A percentile compares a stretch with the other conserved stretches of the same genome.
These are phyloP conservation scores for Grammomys dolichurus DNA, from an alignment of 2,113 vertebrate genomes.

Conservation along the genomic window DNA sequence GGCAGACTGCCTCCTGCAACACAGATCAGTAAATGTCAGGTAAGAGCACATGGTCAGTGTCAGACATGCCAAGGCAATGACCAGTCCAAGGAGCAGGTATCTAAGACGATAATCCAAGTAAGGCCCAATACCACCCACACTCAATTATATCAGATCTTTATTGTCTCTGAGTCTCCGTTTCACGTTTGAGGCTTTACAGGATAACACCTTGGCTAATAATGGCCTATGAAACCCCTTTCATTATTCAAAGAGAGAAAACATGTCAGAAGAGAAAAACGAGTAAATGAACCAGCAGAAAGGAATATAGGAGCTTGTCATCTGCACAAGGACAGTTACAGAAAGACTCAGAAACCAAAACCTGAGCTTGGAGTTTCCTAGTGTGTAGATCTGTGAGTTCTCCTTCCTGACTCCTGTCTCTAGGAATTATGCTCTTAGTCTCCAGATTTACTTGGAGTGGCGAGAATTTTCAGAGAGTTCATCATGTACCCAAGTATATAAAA, in stretches of 20 bases:
- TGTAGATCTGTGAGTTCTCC: background rate
- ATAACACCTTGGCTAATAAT: background rate
- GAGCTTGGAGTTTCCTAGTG: background rate
- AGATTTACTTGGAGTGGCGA: background rate
- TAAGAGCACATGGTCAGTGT: too few relatives aligned
- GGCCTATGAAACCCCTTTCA: background rate
- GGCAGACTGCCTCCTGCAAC: background rate
- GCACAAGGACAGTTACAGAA: background rate
- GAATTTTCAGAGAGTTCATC: conserved; percentile 9
- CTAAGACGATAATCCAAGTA: background rate
- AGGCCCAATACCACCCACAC: background rate
- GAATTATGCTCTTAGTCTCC: background rate
- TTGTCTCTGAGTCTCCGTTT: background rate
- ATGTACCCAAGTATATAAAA: background rate
- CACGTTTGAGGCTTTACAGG: background rate
- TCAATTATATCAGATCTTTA: too few relatives aligned
- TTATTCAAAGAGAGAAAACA: background rate
- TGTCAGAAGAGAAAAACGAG: background rate
- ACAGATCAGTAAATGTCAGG: background rate
- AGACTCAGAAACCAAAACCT: background rate
- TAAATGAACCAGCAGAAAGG: background rate
- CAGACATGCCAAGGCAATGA: background rate
- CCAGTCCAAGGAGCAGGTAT: background rate
- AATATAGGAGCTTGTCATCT: background rate
- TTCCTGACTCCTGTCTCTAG: background rate